Evolutionary conservation across 2,797 vertebrate species (phyloP).

Genomic region (Glyptemys insculpta): DNA sequence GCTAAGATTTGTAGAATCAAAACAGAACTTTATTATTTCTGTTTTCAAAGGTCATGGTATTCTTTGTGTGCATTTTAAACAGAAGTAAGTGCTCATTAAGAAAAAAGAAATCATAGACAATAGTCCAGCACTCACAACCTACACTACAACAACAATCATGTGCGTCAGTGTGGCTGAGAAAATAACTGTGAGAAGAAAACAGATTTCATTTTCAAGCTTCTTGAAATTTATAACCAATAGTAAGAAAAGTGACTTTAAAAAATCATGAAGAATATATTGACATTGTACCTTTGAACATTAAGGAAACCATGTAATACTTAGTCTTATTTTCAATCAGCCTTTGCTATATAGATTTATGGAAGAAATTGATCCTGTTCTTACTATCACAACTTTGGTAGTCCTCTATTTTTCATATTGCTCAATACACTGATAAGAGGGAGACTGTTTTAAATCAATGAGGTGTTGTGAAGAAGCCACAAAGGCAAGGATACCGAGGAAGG

Average conservation of each 20-base stretch:
- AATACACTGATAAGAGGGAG: constrained; percentile 18
- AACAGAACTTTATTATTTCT: too few relatives aligned
- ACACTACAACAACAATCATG: background rate
- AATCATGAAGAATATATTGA: background rate
- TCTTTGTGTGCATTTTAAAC: background rate
- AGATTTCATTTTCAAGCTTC: background rate
- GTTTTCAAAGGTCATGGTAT: too few relatives aligned
- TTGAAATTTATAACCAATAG: background rate
- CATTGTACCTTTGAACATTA: background rate
- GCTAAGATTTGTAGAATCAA: too few relatives aligned
- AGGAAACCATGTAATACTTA: background rate
- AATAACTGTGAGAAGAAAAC: background rate
- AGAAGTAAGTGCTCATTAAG: background rate
- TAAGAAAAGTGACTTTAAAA: background rate
- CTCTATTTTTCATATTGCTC: background rate
- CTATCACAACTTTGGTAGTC: constrained; percentile 14
- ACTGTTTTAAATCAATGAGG: constrained; percentile 16
- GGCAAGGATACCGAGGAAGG: background rate
- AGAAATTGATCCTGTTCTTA: background rate
- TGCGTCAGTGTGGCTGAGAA: background rate
- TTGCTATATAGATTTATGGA: constrained; percentile 18
- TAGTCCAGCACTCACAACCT: background rate
- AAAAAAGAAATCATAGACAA: background rate
- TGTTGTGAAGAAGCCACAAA: background rate
- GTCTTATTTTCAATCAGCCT: constrained; percentile 3